Evolutionary conservation across 2,797 vertebrate genomes (phyloP).

Genomic region (Pseudotriccus pelzelni): DNA sequence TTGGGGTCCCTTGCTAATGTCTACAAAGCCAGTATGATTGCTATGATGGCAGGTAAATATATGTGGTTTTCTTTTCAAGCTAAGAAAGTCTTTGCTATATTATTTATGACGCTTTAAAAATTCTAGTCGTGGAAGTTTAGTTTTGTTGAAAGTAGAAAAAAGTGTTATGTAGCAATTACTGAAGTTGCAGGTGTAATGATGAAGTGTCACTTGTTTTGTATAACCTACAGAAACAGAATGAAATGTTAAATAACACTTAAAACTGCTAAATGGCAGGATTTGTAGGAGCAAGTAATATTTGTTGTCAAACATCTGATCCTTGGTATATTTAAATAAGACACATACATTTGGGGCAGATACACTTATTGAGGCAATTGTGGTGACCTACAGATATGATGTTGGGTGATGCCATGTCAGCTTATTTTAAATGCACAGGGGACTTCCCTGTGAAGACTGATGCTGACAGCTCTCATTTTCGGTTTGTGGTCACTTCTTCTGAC

Average conservation of each 20-base stretch:
- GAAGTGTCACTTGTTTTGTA: background rate
- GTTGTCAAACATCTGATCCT: background rate
- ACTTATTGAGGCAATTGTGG: background rate
- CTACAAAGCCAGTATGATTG: slow-evolving; percentile 94
- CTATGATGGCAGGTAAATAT: slow-evolving; percentile 95
- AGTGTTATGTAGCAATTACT: background rate
- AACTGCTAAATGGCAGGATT: background rate
- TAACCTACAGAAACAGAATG: background rate
- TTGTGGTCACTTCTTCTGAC: background rate
- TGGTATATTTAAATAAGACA: background rate
- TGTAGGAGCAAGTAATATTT: background rate
- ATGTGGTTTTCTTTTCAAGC: background rate
- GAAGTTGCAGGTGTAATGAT: background rate
- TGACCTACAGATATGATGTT: background rate
- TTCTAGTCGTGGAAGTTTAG: rapidly evolving
- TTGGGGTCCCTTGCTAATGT: slow-evolving; percentile 89
- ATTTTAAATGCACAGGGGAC: background rate
- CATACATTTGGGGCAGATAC: background rate
- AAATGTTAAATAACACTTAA: background rate
- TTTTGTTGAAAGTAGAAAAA: background rate
- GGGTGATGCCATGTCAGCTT: background rate
- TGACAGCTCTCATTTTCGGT: background rate
- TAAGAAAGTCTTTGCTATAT: background rate
- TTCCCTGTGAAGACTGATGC: background rate
- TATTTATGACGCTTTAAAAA: background rate